Base-by-base conservation (phyloP, 2,888 invertebrate genomes). In the Thecophora atra region DNA sequence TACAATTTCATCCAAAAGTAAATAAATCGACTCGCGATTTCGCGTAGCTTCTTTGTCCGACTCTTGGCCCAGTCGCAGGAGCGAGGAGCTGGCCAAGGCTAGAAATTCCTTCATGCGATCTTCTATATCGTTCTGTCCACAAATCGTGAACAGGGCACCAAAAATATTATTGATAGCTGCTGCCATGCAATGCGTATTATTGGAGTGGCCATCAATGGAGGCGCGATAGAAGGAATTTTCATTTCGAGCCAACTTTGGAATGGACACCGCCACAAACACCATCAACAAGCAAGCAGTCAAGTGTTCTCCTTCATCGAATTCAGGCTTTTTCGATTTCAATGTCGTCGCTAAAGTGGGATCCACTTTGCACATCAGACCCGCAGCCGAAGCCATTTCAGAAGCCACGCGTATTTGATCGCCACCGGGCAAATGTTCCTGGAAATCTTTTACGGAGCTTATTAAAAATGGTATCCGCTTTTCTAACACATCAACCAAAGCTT, bases 141-240 rank as follows among this genome's bases (percentile, higher is more conserved):
- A 97, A 78, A 98, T 94, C 2, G 97, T 96, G 82, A 99, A 99
- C 70, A 99, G 87, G 1, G 99, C 98, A 21, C 97, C 98, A 81
- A 98, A 98, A 75, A 98, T 95, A 79, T 95, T 94, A 83, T 97
- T 98, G 52, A 99, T 94, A 0, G 98, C 98, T 60, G 96, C 91
- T 1, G 99, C 97, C 90, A 99, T 94, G 83, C 99, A 99, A 85
- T 99, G 99, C 75, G 96, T 97, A 85, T 99, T 99, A 87, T 99
- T 99, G n/a, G 96, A 92, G 84, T 99, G 98, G 0, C 97, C 98
- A 88, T 95, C 93, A 72, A 94, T 88, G 0, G 95, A 94, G 0
- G 96, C 94, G 73, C 94, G 89, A 83, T 95, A 96, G 80, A 96
- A 95, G 0, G 97, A 96, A 70, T 91, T 92, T 74, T 98, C 98